These are phyloP conservation scores for Pipistrellus nathusii DNA, from an alignment of 2,797 vertebrate genomes.

Conservation along the genomic window DNA sequence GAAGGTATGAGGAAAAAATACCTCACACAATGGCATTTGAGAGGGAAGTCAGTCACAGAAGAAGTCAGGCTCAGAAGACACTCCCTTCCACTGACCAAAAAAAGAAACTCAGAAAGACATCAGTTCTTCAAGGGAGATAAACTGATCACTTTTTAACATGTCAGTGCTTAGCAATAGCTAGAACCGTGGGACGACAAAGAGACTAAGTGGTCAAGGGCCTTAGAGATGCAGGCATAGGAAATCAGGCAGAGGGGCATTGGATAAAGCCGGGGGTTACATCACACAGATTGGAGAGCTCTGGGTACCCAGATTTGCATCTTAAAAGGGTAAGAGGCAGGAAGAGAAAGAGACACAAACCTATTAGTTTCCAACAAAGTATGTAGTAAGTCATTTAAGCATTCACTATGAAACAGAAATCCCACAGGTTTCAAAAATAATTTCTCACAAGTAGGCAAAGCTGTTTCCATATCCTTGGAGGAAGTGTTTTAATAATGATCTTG, in stretches of 20 bases:
- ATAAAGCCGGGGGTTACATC: neutral
- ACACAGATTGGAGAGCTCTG: neutral
- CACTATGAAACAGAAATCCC: constrained; percentile 47
- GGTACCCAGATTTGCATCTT: neutral
- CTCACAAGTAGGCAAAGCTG: neutral
- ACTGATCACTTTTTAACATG: neutral
- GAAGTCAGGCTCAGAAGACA: neutral
- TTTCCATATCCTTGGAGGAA: constrained; percentile 31
- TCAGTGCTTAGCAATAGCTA: neutral
- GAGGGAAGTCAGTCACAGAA: neutral
- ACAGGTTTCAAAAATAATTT: constrained; percentile 43
- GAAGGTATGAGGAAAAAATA: neutral
- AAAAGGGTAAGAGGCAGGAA: neutral
- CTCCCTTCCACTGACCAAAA: neutral
- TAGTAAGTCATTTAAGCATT: constrained; percentile 1
- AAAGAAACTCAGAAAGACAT: neutral
- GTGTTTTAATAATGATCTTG: constrained; percentile 43
- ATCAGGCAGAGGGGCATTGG: neutral
- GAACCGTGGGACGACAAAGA: neutral
- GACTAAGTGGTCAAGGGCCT: neutral
- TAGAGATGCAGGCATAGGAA: neutral
- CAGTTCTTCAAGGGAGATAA: neutral
- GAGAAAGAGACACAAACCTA: neutral
- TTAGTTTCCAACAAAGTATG: neutral
- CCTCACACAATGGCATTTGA: neutral